Evolutionary conservation across 37 sponge, comb jelly and placozoan genomes (phyloP), one percentile per base, ranked within the genome.

Genomic region (Crambe crambe): DNA sequence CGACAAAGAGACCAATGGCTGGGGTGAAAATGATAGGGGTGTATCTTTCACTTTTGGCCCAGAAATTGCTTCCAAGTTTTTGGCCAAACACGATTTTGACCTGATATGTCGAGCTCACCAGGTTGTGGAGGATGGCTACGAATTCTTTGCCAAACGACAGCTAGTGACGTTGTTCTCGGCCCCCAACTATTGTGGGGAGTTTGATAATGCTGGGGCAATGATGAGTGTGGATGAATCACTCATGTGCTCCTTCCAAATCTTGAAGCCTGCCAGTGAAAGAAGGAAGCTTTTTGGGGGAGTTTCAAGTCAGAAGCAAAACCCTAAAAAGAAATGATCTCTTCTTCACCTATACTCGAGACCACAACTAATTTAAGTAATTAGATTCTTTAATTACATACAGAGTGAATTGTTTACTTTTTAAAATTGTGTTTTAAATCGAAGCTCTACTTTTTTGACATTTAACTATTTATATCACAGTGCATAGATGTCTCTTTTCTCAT

Each of bases 11-110:
- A 92, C 94, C 0, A 57, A 79, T 54, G 97, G 97, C 2, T 99
- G 99, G 99, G 99, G 99, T 58, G 99, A 99, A 76, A 99, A 99
- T 73, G 99, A 99, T 77, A 77, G 99, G 58, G 99, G 99, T 54
- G 99, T 99, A 12, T 96, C 97, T 23, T 99, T 96, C 85, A 99
- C 99, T 0, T 99, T 99, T 85, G 99, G 97, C 35, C 85, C 93
- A 23, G 99, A 99, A 60, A 93, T 99, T 65, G 99, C 92, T 41
- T 87, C 93, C 67, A 99, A 99, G 61, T 99, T 94, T 80, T 89
- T 99, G 3, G 74, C 89, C 78, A 87, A 94, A 41, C 96, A 99
- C 68, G 99, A 99, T 60, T 79, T 99, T 58, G 99, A 99, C 47
- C 89, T 99, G 38, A 99, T 99, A 22, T 92, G 94, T 64, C 73